Percentiles rank a stretch among this genome's conserved stretches.
These are phyloP conservation scores for Pyrocephalus nanus DNA, from an alignment of 2,797 vertebrate species.

Conservation along the genomic window DNA sequence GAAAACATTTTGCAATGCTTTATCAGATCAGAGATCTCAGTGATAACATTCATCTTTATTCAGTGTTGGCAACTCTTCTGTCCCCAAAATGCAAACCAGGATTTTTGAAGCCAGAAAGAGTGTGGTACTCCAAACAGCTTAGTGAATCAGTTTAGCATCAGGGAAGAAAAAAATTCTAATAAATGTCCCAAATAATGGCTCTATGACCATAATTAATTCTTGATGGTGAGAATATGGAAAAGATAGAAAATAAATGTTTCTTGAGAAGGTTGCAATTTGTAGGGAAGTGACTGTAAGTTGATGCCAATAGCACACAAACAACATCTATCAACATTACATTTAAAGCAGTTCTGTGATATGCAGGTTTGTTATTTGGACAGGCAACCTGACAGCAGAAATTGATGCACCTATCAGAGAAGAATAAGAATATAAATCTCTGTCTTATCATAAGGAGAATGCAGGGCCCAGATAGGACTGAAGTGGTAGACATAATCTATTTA, in stretches of 20 bases:
- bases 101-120: background rate
- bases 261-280: background rate
- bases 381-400: constrained; percentile 63
- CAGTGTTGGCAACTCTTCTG: background rate
- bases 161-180: background rate
- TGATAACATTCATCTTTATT: background rate
- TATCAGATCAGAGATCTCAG: background rate
- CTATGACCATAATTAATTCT: background rate
- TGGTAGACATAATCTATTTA: constrained; percentile 58
- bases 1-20: background rate
- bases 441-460: constrained; percentile 60
- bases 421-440: constrained; percentile 74
- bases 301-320: constrained; percentile 52
- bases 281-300: constrained; percentile 40
- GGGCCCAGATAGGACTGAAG: constrained; percentile 56
- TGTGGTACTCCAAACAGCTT: background rate
- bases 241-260: background rate
- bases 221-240: background rate
- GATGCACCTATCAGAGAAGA: constrained; percentile 61
- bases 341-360: constrained; percentile 67
- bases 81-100: background rate
- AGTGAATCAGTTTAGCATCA: background rate
- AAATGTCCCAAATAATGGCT: background rate
- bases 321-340: constrained; percentile 70
- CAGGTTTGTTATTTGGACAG: constrained; percentile 59